Evolutionary conservation across 1,140 invertebrate genomes (phyloP).

Genomic region (Drosophila eugracilis): DNA sequence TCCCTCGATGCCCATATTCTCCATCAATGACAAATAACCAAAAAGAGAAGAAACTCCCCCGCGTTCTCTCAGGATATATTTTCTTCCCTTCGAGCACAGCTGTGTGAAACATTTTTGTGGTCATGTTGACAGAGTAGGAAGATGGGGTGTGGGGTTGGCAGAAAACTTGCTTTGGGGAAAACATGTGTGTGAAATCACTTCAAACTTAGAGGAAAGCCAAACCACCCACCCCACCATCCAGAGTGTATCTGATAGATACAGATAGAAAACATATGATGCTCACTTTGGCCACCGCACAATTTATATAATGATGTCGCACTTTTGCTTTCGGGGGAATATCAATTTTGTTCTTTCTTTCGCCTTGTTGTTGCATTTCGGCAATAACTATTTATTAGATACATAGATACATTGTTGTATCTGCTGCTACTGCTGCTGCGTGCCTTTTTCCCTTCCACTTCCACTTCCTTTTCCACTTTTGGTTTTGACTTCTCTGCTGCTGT

Average conservation of each 20-base stretch:
- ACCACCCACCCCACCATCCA: conserved; percentile 37
- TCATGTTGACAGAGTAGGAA: conserved; percentile 60
- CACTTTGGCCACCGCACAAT: conserved; percentile 62
- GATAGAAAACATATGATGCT: conserved; percentile 82
- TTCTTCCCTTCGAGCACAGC: conserved; percentile 58
- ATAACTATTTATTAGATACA: conserved; percentile 84
- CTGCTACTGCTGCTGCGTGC: conserved; percentile 52
- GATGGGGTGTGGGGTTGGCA: no score
- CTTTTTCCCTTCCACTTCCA: conserved; percentile 8
- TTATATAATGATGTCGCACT: conserved; percentile 84
- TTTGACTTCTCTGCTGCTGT: conserved; percentile 23
- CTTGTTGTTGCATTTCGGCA: conserved; percentile 62
- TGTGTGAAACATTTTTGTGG: conserved; percentile 80
- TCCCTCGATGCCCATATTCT: conserved; percentile 37
- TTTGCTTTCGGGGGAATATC: conserved; percentile 74
- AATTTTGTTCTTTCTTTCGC: conserved; percentile 58
- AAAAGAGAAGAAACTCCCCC: conserved; percentile 43
- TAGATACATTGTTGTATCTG: conserved; percentile 68
- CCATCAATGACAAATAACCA: conserved; percentile 67
- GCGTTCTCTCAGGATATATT: conserved; percentile 11
- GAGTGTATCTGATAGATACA: conserved; percentile 77
- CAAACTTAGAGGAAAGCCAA: conserved; percentile 39
- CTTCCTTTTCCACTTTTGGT: conserved; percentile 29
- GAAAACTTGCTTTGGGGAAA: conserved; percentile 46
- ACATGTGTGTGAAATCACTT: conserved; percentile 81